Evolutionary conservation across 1,140 invertebrate species (phyloP), one percentile per base, ranked within the genome.

Genomic region (Nymphalis io): DNA sequence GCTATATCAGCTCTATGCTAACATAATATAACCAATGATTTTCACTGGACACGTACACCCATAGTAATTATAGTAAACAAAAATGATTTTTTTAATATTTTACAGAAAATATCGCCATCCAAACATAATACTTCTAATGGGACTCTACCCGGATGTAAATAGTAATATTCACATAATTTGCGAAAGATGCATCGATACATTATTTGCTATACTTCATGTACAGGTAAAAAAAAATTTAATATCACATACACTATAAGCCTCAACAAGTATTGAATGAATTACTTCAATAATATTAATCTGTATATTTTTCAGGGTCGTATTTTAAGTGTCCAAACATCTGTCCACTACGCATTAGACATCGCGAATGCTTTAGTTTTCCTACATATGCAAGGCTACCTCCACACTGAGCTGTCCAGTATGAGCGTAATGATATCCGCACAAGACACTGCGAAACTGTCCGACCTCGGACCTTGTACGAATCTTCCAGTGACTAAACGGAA

Each of bases 21-120:
- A 33, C n/a, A n/a, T n/a, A 33, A 33, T 33, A 8, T 33, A 33
- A 8, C 27, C 3, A 8, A 8, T 33, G 27, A 33, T 33, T 33
- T 33, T 33, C 27, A 33, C 5, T 5, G 8, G 27, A 33, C 5
- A 33, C 0, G 27, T 48, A 18, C 2, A 48, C n/a, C 5, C 13
- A 10, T n/a, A 16, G 5, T 5, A 20, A 20, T n/a, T 48, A 48
- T 46, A 16, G 6, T 8, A 1, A 2, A 12, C 10, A 12, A 12
- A 42, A 42, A 42, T 42, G 39, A 12, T n/a, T 48, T 44, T 51
- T 6, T 60, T 21, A 63, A 64, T 73, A 33, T 46, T 33, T 76
- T 91, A 5, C 76, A 92, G 91, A 75, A 92, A 89, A 83, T 92
- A 82, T 79, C 89, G 90, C 60, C 91, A 92, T 65, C 90, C 91